phyloP scores from a whole-genome alignment of 1,140 invertebrate genomes.

The Trigoniulus corallinus region DNA sequence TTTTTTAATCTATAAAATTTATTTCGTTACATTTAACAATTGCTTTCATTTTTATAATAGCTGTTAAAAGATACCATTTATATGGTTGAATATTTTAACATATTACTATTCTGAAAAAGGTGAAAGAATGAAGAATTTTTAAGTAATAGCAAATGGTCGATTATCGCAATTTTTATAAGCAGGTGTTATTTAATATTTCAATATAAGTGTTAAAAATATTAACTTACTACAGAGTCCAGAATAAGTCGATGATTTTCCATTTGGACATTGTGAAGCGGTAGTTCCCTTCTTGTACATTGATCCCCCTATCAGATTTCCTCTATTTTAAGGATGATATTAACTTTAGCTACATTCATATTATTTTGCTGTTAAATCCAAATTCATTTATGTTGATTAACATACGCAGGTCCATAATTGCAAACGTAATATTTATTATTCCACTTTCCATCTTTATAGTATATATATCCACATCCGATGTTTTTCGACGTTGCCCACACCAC shows the following conservation, averaged over 20 bases:
- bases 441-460: slow-evolving; percentile 1
- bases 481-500: slow-evolving; percentile 3
- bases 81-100: no score
- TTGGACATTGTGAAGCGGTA: background rate
- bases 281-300: background rate
- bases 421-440: slow-evolving; percentile 6
- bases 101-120: no score
- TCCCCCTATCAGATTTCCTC: background rate
- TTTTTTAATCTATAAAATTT: no score
- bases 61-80: no score
- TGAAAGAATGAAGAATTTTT: no score
- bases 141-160: no score
- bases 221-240: background rate
- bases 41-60: no score
- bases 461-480: slow-evolving; percentile 7
- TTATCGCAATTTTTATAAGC: no score
- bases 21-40: no score
- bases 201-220: no score
- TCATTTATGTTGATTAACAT: background rate
- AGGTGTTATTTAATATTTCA: no score
- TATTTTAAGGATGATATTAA: background rate
- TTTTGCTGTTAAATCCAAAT: background rate
- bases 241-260: background rate
- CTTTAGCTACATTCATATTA: background rate
- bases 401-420: slow-evolving; percentile 8